Base-by-base conservation (phyloP, 2,888 invertebrate genomes). In the Scotopteryx bipunctaria region DNA sequence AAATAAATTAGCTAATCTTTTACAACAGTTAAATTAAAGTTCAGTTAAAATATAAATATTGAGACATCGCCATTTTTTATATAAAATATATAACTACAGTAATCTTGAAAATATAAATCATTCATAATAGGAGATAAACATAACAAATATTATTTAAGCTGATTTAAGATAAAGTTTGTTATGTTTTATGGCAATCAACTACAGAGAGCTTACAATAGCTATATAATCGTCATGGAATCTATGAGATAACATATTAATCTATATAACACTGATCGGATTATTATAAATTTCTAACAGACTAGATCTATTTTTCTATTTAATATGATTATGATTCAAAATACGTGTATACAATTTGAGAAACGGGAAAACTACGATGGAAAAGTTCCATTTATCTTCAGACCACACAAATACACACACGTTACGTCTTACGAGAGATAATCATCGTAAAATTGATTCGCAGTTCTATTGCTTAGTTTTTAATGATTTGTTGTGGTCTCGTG, bases 221-320 rank as follows among this genome's bases (percentile, higher is more conserved):
- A n/a, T n/a, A n/a, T n/a, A n/a, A n/a, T n/a, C n/a, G n/a, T 35
- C 29, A 37, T 42, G 27, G 32, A 37, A 27, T 42, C 11, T 36
- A 43, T 23, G 13, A 25, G 14, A 42, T 23, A 47, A 17, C 25
- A 14, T 16, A 40, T 55, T 14, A n/a, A n/a, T n/a, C n/a, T n/a
- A n/a, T n/a, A 32, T 31, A 40, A 31, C 16, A 40, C 14, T 23
- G 31, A 52, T 45, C 37, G 32, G 46, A 52, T 32, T 42, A 46
- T 37, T 52, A 32, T 46, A 46, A 37, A 52, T 13, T 36, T 14
- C 32, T 46, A 52, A 52, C 36, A 36, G 52, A 52, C 52, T 52
- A 53, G 52, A 55, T 42, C 40, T 51, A 46, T 50, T 32, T 16
- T 16, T 40, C 27, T 40, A 44, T 31, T 25, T 33, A 13, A 33